Percentiles rank a stretch among this genome's conserved stretches.
Evolutionary conservation across 2,888 invertebrate species (phyloP).

Genomic region (Euplexia lucipara): DNA sequence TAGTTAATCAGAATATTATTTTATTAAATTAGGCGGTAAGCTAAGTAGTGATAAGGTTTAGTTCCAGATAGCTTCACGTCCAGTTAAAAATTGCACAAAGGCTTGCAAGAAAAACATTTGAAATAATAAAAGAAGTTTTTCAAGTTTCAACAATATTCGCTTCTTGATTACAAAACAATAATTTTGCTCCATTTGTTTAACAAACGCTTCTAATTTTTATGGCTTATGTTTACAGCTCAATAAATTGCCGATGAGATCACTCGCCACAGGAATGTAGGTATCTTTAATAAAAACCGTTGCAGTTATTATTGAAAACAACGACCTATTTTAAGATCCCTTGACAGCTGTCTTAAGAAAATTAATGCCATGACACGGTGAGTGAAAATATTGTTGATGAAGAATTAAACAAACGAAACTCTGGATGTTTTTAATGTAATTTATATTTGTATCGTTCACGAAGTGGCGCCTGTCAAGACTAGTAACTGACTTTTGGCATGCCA

Average conservation of each 20-base stretch:
- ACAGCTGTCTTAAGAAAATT: constrained; percentile 35
- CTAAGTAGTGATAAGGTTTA: neutral
- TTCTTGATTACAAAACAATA: neutral
- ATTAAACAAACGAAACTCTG: constrained; percentile 6
- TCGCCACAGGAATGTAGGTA: constrained; percentile 15
- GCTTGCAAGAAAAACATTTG: neutral
- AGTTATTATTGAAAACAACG: constrained; percentile 29
- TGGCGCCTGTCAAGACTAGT: constrained; percentile 11
- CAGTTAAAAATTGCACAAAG: neutral
- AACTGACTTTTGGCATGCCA: constrained; percentile 2
- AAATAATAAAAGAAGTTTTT: neutral
- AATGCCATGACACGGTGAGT: constrained; percentile 6
- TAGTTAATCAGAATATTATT: too few species aligned
- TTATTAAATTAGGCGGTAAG: neutral
- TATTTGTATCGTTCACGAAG: constrained; percentile 11
- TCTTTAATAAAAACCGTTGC: constrained; percentile 22
- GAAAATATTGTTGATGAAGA: constrained; percentile 22
- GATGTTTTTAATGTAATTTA: constrained; percentile 17
- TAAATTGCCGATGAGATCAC: constrained; percentile 20
- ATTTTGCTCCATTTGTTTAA: neutral
- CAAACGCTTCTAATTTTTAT: constrained; percentile 12
- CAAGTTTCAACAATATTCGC: neutral
- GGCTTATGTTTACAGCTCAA: constrained; percentile 17
- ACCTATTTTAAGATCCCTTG: constrained; percentile 40
- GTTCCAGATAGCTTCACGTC: neutral